Base-by-base conservation (phyloP, 2,113 vertebrate genomes). In the Neopipo cinnamomea region DNA sequence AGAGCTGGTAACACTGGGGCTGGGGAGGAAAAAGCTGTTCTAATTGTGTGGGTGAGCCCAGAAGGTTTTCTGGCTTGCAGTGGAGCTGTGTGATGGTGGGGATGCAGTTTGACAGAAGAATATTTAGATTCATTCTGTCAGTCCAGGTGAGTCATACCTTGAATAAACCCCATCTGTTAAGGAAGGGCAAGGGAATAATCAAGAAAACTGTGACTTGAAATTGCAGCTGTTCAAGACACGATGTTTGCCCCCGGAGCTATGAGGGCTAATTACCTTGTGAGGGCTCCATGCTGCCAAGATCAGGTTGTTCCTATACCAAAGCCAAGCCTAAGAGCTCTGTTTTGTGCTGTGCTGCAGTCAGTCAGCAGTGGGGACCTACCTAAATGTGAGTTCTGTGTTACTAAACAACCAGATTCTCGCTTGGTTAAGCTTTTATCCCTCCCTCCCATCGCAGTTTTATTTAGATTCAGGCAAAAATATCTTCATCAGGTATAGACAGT, bases 121-220 rank as follows among this genome's bases (percentile, higher is more conserved):
- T 90, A 93, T 92, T 96, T 59, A 41, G 68, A 56, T 77, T 81
- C 16, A 17, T 90, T 94, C 78, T 92, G 90, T 88, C 90, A 71
- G 79, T 90, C 83, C 82, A 95, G 92, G 93, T 94, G 95, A 96
- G 68, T 91, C 82, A 73, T 66, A 50, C 83, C 72, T 92, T 74
- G 85, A 79, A 90, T n/a, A 88, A 94, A 91, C 75, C 82, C 95
- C 95, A 93, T 95, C 93, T 93, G 82, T 86, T 94, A 44, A 63
- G 42, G 82, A 56, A 91, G 49, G 46, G 70, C 85, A 47, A 67
- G 92, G 92, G 92, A 96, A 88, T 93, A 91, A 96, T 94, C 72
- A 79, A 80, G 80, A 87, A 73, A 92, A 70, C 53, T 24, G 67
- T 84, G 94, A 58, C 91, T 94, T 83, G 63, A 74, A 88, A 46